Evolutionary conservation across 2,113 vertebrate genomes (phyloP).

Genomic region (Apeltes quadracus): DNA sequence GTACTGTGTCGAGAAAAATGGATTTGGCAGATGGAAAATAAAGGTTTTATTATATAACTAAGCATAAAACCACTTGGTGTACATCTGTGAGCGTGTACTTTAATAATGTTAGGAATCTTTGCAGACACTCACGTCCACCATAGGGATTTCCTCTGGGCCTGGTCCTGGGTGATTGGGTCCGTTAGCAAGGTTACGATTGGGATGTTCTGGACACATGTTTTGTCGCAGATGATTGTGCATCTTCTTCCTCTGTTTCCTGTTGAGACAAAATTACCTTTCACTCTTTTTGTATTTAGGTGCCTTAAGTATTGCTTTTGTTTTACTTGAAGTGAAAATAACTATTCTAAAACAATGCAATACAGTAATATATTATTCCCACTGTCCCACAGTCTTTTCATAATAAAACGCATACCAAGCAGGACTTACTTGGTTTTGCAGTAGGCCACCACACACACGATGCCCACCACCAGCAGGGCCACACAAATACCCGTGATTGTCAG

Average conservation of each 20-base stretch:
- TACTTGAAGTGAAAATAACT: not conserved
- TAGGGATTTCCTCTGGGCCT: slow-evolving; percentile 96
- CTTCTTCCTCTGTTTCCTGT: slow-evolving; percentile 96
- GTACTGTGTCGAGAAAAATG: slow-evolving; percentile 81
- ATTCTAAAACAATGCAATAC: not conserved
- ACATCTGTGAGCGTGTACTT: slow-evolving; percentile 2
- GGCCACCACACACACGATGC: slow-evolving; percentile 98
- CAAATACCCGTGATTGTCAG: slow-evolving; percentile 99
- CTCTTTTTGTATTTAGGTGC: not conserved
- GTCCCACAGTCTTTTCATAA: not conserved
- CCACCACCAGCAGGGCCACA: slow-evolving; percentile 95
- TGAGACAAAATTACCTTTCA: slow-evolving; percentile 37
- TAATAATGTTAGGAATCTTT: slow-evolving; percentile 14
- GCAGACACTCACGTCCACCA: slow-evolving; percentile 90
- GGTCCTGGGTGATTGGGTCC: slow-evolving; percentile 96
- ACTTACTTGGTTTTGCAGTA: slow-evolving; percentile 99
- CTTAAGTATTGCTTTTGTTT: not conserved
- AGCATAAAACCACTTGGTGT: slow-evolving; percentile 24
- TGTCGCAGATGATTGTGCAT: slow-evolving; percentile 97
- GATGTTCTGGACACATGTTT: slow-evolving; percentile 96
- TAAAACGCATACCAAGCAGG: slow-evolving; percentile 9
- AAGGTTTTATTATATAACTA: slow-evolving; percentile 7
- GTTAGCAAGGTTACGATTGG: slow-evolving; percentile 91
- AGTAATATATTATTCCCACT: too few relatives aligned
- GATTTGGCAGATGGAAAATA: slow-evolving; percentile 36